Conservation (phyloP, 2,797 vertebrate species). For the Lepilemur septentrionalis region DNA sequence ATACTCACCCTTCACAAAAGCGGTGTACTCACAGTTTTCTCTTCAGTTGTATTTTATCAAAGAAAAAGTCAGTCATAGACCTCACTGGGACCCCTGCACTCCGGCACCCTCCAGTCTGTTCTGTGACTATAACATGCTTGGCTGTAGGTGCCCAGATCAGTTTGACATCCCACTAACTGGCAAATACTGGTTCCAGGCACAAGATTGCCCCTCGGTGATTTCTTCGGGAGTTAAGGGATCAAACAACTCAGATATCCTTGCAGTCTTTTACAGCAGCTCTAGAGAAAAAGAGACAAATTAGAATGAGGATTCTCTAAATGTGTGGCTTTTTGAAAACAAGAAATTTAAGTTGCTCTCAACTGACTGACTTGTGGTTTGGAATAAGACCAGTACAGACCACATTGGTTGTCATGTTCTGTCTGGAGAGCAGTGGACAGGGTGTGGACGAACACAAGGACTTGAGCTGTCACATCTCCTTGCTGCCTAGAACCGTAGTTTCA, state of each 20-base stretch:
- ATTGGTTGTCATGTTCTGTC: accelerated
- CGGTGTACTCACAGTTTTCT: not conserved
- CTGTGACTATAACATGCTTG: too few species aligned
- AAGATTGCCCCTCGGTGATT: not conserved
- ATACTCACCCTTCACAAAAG: not conserved
- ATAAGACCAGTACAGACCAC: not conserved
- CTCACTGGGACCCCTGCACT: not conserved
- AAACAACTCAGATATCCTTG: not conserved
- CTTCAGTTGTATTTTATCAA: not conserved
- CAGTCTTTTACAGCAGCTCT: not conserved
- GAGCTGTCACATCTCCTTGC: too few species aligned
- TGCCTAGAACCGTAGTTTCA: not conserved
- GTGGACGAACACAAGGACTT: accelerated
- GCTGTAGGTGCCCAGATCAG: not conserved
- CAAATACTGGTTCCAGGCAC: not conserved
- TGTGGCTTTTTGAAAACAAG: not conserved
- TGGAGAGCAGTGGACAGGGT: not conserved
- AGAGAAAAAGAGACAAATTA: not conserved
- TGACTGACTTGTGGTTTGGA: not conserved
- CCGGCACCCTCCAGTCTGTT: not conserved
- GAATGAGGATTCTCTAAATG: not conserved
- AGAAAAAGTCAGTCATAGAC: not conserved
- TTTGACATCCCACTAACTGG: not conserved
- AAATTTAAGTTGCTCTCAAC: not conserved
- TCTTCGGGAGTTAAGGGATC: not conserved